Conservation (phyloP, 2,888 invertebrate genomes). For the Sphaerophoria taeniata region DNA sequence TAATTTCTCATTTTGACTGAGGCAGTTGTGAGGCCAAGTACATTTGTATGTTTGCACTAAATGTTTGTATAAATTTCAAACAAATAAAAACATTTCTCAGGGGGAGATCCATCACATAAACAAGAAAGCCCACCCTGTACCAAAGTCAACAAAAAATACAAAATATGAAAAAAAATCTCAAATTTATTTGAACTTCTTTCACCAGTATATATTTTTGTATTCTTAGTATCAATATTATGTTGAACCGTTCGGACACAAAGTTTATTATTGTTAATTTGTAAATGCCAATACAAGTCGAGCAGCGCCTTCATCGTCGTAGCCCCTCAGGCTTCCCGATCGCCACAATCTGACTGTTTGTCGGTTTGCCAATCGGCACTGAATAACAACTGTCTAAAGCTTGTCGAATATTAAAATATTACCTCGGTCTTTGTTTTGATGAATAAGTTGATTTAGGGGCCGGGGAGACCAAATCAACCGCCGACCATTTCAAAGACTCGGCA, state of each 20-base stretch:
- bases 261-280: constrained; percentile 22
- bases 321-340: no score
- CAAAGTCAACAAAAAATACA: neutral
- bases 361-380: no score
- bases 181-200: constrained; percentile 29
- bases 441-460: neutral
- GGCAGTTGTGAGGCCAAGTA: no score
- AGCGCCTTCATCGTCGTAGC: neutral
- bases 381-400: no score
- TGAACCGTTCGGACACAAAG: constrained; percentile 19
- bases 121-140: neutral
- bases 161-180: neutral
- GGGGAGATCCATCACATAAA: neutral
- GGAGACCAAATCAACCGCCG: constrained; percentile 14
- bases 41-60: no score
- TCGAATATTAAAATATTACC: no score
- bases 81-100: no score
- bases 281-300: neutral
- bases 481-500: neutral
- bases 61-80: no score
- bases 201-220: constrained; percentile 1
- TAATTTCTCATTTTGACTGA: neutral
- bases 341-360: neutral
- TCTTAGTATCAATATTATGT: constrained; percentile 24
- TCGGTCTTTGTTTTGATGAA: neutral